Base-by-base conservation (phyloP, 2,797 vertebrate species). In the Pseudocheirus occidentalis region DNA sequence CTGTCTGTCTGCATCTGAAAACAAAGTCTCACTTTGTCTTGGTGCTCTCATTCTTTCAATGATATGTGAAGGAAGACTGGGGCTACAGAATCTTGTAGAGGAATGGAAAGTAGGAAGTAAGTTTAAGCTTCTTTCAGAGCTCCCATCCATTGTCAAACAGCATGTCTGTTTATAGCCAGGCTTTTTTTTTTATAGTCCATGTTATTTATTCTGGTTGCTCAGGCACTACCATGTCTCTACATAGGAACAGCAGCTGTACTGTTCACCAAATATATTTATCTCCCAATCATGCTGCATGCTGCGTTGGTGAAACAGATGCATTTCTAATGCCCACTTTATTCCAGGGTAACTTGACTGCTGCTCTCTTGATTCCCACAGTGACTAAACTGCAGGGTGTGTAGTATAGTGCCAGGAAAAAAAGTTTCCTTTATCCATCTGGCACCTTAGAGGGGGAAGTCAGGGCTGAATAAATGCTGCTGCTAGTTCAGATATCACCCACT, bases 241-340 rank as follows among this genome's bases (percentile, higher is more conserved):
- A 1, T 0, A 0, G 29, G 50, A 94, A 55, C 31, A 95, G 50
- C 53, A 90, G 59, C 46, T n/a, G 50, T 89, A 28, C 91, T 90
- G 27, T 94, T 97, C 91, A 96, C 92, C 94, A 96, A 94, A 62
- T 95, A 31, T 6, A 21, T 96, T 97, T 98, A 95, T 98, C 97
- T 97, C 95, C 91, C 93, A 92, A 97, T 96, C 95, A 2, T 46
- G 3, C 96, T 96, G 87, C 0, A 1, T 91, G 97, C 97, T 97
- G 98, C 98, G 94, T 62, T 94, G 97, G 97, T 0, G 31, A 96
- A 97, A 92, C 62, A 94, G 95, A 93, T 94, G 95, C 92, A 87
- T 95, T 95, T 95, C 27, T 57, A 94, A 96, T 96, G 91, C 55
- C 54, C 73, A 18, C 95, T 97, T 93, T 94, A 91, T 81, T 94